Base-by-base conservation (phyloP, 2,888 invertebrate species). In the Kryphioiulus occultus region DNA sequence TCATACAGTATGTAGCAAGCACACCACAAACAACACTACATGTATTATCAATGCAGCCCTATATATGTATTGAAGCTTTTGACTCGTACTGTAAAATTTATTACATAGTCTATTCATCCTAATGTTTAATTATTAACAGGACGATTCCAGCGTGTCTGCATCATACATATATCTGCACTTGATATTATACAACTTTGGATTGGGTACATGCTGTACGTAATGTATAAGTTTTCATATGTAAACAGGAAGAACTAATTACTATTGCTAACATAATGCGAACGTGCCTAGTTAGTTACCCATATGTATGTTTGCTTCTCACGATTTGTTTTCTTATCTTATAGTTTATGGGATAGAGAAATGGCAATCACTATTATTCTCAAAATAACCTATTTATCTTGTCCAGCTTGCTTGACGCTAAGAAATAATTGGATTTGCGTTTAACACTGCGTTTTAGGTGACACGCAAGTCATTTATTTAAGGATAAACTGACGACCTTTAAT, bases 311-410 rank as follows among this genome's bases (percentile, higher is more conserved):
- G 30, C 78, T 78, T 30, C 78, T 78, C 78, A 78, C 78, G 30
- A 78, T 30, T 78, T 78, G 30, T 32, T 78, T 78, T 30, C 78
- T 78, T 78, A 78, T 78, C 78, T 78, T 17, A 78, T 78, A 30
- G 30, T 78, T 78, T 30, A 78, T 78, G 78, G 30, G 78, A 30
- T 78, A 15, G 17, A 30, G 15, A 30, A 30, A 78, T 78, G 30
- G 78, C 30, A 78, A 78, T 78, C 30, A 78, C 78, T 78, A 30
- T 78, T 78, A 78, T 78, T 78, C 30, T 78, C 78, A 78, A 78
- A 78, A 78, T 78, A 78, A 78, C 78, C 78, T 30, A 78, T 78
- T 78, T 78, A 78, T 78, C 26, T 78, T 26, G 78, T 78, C 30
- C 26, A 78, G 30, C 15, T 30, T 30, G 78, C 30, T 15, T 26